Evolutionary conservation across 2,797 vertebrate species (phyloP).

Genomic region (Siniperca obscura): DNA sequence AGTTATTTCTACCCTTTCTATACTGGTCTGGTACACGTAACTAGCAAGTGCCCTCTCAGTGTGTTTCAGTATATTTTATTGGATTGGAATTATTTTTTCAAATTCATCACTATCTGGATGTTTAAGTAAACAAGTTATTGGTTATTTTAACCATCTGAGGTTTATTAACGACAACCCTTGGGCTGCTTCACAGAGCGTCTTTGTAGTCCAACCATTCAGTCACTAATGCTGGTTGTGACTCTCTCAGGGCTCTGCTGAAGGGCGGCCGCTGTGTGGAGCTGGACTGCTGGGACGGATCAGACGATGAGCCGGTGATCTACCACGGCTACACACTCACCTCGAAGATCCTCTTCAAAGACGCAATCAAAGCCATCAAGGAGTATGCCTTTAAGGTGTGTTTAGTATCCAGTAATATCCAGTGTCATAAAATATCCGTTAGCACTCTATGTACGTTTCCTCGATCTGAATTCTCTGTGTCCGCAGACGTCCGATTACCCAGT

Average conservation of each 20-base stretch:
- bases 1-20: no score
- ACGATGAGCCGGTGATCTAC: slow-evolving; percentile 93
- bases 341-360: slow-evolving; percentile 95
- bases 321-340: slow-evolving; percentile 97
- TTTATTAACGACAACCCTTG: background rate
- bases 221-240: background rate
- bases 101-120: background rate
- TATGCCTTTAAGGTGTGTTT: slow-evolving; percentile 93
- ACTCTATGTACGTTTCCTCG: background rate
- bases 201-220: background rate
- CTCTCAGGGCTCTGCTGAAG: slow-evolving; percentile 92
- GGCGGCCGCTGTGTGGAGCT: slow-evolving; percentile 97
- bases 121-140: background rate
- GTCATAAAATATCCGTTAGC: background rate
- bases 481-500: slow-evolving; percentile 94
- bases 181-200: background rate
- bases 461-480: background rate
- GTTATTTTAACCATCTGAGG: background rate
- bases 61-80: no score
- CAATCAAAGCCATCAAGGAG: slow-evolving; percentile 91
- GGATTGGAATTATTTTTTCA: no score
- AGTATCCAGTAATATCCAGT: background rate
- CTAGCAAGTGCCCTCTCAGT: no score
- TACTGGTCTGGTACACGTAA: no score
- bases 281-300: slow-evolving; percentile 96